These are phyloP conservation scores for Harpagifer antarcticus DNA, from an alignment of 2,797 vertebrate genomes.

Conservation along the genomic window DNA sequence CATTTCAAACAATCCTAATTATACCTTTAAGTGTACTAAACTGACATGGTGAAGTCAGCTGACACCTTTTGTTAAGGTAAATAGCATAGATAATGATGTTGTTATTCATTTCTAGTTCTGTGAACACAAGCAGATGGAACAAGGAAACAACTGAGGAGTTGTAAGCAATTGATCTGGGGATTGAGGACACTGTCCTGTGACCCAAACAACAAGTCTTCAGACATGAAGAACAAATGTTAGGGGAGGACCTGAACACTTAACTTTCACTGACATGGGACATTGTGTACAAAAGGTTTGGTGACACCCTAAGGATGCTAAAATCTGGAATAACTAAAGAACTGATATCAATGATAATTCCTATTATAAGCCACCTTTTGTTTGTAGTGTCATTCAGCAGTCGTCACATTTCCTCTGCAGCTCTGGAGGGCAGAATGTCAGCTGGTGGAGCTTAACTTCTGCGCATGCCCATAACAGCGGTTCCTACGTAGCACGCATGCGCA, in stretches of 20 bases:
- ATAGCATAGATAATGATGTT: background rate
- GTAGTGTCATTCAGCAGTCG: constrained; percentile 19
- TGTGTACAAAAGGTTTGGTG: background rate
- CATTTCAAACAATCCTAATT: too few species aligned
- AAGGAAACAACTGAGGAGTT: background rate
- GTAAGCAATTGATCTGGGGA: background rate
- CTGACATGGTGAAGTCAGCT: background rate
- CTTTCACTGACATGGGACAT: constrained; percentile 3
- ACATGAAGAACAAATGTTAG: constrained; percentile 1
- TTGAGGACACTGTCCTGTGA: background rate
- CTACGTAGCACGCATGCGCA: constrained; percentile 75
- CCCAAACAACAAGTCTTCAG: background rate
- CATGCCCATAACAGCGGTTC: constrained; percentile 47
- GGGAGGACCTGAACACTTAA: background rate
- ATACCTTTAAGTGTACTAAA: background rate
- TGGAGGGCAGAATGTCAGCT: constrained; percentile 68
- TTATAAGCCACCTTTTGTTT: background rate
- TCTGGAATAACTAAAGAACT: background rate
- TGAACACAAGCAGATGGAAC: background rate
- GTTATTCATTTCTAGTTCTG: background rate
- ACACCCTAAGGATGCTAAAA: accelerated
- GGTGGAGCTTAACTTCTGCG: background rate
- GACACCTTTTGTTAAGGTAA: background rate
- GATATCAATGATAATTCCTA: background rate
- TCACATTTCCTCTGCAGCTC: constrained; percentile 2